Percentiles rank a stretch among this genome's conserved stretches.
Evolutionary conservation across 2,797 vertebrate species (phyloP).

Genomic region (Furcifer pardalis): DNA sequence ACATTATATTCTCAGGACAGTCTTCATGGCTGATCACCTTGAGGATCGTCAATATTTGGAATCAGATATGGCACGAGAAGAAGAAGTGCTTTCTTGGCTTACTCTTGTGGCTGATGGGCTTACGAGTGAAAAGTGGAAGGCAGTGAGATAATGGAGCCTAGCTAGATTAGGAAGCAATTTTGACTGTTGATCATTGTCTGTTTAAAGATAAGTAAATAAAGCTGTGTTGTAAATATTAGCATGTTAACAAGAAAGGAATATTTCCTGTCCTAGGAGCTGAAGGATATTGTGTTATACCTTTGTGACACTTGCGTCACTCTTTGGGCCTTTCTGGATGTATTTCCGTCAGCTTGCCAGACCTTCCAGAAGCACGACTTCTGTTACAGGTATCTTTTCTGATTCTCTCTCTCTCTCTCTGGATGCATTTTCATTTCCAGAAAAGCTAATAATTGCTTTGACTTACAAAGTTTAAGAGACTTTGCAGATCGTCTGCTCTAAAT

Average conservation of each 20-base stretch:
- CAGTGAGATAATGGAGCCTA: neutral
- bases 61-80: too few species aligned
- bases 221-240: neutral
- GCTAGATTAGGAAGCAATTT: too few species aligned
- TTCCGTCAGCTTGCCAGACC: constrained; percentile 86
- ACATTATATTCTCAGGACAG: too few species aligned
- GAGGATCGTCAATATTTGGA: too few species aligned
- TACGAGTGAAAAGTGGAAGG: neutral
- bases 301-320: constrained; percentile 92
- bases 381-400: constrained; percentile 80
- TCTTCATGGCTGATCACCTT: too few species aligned
- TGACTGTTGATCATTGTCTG: too few species aligned
- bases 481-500: too few species aligned
- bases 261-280: constrained; percentile 82
- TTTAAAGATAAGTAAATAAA: too few species aligned
- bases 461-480: too few species aligned
- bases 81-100: too few species aligned
- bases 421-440: neutral
- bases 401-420: neutral
- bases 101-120: too few species aligned
- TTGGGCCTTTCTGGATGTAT: constrained; percentile 93
- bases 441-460: neutral
- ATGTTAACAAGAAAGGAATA: neutral
- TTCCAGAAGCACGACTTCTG: constrained; percentile 92
- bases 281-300: constrained; percentile 88